Evolutionary conservation across 2,888 invertebrate species (phyloP), one percentile per base, ranked within the genome.

Genomic region (Keiferia lycopersicella): DNA sequence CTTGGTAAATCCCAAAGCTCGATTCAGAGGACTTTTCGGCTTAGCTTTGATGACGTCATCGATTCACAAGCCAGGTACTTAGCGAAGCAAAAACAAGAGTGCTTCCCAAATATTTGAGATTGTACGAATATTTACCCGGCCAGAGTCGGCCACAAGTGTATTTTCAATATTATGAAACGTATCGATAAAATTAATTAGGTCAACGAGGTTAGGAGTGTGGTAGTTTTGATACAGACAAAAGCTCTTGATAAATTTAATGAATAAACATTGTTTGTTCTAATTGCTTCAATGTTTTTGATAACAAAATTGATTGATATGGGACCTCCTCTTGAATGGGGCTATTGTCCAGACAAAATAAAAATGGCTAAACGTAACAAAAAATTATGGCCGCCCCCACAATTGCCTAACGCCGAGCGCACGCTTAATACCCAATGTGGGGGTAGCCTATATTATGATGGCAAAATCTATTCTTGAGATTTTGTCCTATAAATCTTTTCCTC

Each of bases 21-120:
- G 45, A 3, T 4, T 45, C 16, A 16, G 45, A 45, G 45, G 45
- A 16, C 45, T 45, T 45, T 45, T 45, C 45, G 16, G 45, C 45
- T 45, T 45, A 45, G 45, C 45, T 45, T 45, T 45, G 45, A 45
- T 45, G 45, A 45, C 45, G 45, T 45, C 45, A 45, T 45, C 45
- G 45, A 45, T 45, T 45, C 45, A 45, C n/a, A 45, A n/a, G 45
- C 8, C 34, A 34, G 34, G 34, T 34, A 10, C 34, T 34, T 34
- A 34, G 45, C 16, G 8, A 45, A 45, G 45, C 45, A 16, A 45
- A 45, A 7, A 45, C n/a, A n/a, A n/a, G 34, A 45, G 45, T 6
- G 45, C 45, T 45, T 16, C 6, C 4, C 3, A 45, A 45, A 45
- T 45, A 34, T 34, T 34, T 34, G 34, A 34, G 34, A 34, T 34